phyloP scores from a whole-genome alignment of 2,113 vertebrate species.

The Takifugu bimaculatus region DNA sequence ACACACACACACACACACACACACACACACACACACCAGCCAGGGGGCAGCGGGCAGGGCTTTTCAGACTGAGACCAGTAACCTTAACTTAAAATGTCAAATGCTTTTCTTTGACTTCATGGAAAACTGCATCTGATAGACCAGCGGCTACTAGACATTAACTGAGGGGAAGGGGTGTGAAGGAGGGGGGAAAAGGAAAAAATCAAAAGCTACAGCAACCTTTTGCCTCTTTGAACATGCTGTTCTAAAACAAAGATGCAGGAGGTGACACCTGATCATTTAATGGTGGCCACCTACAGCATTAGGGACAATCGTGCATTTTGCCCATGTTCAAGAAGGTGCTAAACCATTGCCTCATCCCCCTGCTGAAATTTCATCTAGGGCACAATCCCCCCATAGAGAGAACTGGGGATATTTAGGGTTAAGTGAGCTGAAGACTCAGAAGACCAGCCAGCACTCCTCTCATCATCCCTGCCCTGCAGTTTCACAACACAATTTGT shows the following conservation, averaged over 20 bases:
- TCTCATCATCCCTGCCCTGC: slow-evolving; percentile 22
- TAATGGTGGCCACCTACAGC: slow-evolving; percentile 71
- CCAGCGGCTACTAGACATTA: too few species aligned
- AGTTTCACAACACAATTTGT: not conserved
- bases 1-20: too few species aligned
- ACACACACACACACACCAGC: too few species aligned
- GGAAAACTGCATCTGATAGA: slow-evolving; percentile 34
- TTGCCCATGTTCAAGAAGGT: slow-evolving; percentile 71
- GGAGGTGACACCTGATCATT: slow-evolving; percentile 72
- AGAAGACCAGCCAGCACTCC: slow-evolving; percentile 53
- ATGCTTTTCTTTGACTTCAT: slow-evolving; percentile 62
- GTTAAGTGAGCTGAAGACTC: slow-evolving; percentile 52
- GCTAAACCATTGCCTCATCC: slow-evolving; percentile 74
- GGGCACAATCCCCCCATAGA: slow-evolving; percentile 47
- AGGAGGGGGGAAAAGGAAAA: not conserved
- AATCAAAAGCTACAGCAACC: slow-evolving; percentile 52
- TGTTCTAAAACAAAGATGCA: slow-evolving; percentile 63
- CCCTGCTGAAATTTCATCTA: slow-evolving; percentile 74
- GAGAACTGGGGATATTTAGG: slow-evolving; percentile 58
- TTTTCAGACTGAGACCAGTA: slow-evolving; percentile 63
- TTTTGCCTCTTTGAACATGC: slow-evolving; percentile 61
- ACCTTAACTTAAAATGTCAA: slow-evolving; percentile 67
- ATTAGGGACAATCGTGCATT: slow-evolving; percentile 76
- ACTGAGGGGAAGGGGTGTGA: too few species aligned
- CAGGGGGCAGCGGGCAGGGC: slow-evolving; percentile 31